Conservation (phyloP, 2,888 invertebrate genomes). For the Agrotis clavis region DNA sequence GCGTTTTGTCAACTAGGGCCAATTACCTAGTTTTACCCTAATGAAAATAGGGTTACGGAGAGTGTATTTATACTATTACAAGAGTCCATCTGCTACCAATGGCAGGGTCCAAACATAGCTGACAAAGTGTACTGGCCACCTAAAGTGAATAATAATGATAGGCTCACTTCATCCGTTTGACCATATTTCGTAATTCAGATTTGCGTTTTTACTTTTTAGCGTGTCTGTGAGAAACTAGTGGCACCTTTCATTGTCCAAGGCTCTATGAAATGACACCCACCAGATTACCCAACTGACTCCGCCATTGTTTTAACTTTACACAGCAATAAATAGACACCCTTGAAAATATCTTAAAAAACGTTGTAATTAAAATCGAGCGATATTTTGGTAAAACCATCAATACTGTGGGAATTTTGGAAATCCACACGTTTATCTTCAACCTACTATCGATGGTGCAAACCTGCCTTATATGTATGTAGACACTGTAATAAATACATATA, state of each 20-base stretch:
- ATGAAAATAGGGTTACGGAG: too few species aligned
- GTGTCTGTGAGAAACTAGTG: conserved; percentile 77
- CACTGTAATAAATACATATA: conserved; percentile 18
- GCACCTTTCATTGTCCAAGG: conserved; percentile 76
- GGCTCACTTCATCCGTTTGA: conserved; percentile 62
- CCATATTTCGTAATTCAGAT: conserved; percentile 62
- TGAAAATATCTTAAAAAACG: conserved; percentile 68
- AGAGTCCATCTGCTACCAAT: too few species aligned
- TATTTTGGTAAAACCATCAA: conserved; percentile 69
- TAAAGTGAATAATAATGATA: conserved; percentile 43
- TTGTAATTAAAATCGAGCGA: conserved; percentile 70
- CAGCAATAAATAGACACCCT: conserved; percentile 72
- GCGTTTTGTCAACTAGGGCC: too few species aligned
- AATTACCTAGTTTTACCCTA: too few species aligned
- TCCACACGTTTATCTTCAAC: conserved; percentile 10
- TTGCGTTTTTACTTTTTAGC: conserved; percentile 70
- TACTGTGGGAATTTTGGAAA: conserved; percentile 66
- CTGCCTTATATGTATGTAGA: conserved; percentile 13
- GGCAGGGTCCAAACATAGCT: too few species aligned
- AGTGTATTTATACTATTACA: too few species aligned
- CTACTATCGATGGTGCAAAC: conserved; percentile 37
- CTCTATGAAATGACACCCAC: conserved; percentile 82
- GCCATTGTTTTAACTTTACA: conserved; percentile 78
- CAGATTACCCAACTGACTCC: conserved; percentile 72
- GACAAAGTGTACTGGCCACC: too few species aligned